Percentiles rank a stretch among this genome's conserved stretches.
phyloP scores from a whole-genome alignment of 2,113 vertebrate genomes.

The Morone chrysops region DNA sequence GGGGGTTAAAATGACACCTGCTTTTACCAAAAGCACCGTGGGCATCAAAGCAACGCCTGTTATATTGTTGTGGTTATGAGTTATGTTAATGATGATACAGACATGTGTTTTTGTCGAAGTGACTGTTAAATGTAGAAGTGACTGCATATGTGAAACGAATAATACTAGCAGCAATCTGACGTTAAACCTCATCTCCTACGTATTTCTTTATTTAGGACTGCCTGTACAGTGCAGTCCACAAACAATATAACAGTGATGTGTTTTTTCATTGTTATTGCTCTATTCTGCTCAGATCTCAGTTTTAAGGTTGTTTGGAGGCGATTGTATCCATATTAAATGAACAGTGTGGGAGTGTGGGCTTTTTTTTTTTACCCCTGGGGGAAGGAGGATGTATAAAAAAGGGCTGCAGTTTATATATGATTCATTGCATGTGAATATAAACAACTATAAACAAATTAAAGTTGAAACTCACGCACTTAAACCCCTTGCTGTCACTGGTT shows the following conservation, averaged over 20 bases:
- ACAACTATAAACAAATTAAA: neutral
- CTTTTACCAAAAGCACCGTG: neutral
- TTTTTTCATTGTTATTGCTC: neutral
- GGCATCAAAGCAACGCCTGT: constrained; percentile 38
- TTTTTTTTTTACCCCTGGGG: neutral
- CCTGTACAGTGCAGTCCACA: neutral
- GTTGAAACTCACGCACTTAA: neutral
- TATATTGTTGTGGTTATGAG: constrained; percentile 35
- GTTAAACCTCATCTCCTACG: neutral
- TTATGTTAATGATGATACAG: constrained; percentile 1
- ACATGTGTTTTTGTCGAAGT: constrained; percentile 5
- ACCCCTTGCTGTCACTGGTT: neutral
- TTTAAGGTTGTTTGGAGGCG: neutral
- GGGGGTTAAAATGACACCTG: neutral
- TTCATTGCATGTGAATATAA: neutral
- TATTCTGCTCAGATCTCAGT: no score
- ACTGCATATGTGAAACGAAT: no score
- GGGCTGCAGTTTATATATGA: neutral
- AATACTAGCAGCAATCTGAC: neutral
- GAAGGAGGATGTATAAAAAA: neutral
- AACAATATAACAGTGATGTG: neutral
- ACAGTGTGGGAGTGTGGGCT: neutral
- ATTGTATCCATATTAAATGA: neutral
- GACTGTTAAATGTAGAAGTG: neutral
- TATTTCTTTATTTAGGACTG: neutral